Evolutionary conservation across 37 sponge, comb jelly and placozoan species (phyloP).

Genomic region (Eunapius fragilis): DNA sequence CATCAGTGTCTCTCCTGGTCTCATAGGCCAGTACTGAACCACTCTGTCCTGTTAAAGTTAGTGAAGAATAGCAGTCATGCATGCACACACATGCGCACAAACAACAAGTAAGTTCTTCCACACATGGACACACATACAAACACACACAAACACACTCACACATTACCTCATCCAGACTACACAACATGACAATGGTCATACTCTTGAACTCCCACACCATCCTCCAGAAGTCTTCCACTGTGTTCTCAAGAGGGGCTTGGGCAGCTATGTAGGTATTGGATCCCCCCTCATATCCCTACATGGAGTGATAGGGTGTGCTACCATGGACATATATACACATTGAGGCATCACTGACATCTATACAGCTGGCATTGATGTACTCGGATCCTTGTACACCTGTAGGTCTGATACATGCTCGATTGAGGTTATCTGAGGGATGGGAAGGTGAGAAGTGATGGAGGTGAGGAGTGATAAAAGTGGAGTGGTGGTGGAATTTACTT

Average conservation of each 20-base stretch:
- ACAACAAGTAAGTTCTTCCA: no score
- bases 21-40: constrained; percentile 58
- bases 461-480: neutral
- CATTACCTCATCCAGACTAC: constrained; percentile 31
- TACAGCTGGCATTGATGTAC: constrained; percentile 63
- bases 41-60: constrained; percentile 42
- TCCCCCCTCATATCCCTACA: constrained; percentile 70
- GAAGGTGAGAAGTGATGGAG: neutral
- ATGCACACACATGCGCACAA: neutral
- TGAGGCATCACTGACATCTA: constrained; percentile 42
- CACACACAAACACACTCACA: neutral
- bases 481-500: neutral
- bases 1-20: neutral
- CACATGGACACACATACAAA: neutral
- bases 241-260: constrained; percentile 57
- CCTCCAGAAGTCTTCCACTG: constrained; percentile 59
- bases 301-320: neutral
- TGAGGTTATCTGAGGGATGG: constrained; percentile 28
- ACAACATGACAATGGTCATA: constrained; percentile 48
- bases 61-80: neutral
- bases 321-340: neutral
- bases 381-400: constrained; percentile 43
- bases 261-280: constrained; percentile 71
- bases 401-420: constrained; percentile 23
- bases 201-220: constrained; percentile 68